Base-by-base conservation (phyloP, 2,888 invertebrate genomes). In the Rhorus exstirpatorius region DNA sequence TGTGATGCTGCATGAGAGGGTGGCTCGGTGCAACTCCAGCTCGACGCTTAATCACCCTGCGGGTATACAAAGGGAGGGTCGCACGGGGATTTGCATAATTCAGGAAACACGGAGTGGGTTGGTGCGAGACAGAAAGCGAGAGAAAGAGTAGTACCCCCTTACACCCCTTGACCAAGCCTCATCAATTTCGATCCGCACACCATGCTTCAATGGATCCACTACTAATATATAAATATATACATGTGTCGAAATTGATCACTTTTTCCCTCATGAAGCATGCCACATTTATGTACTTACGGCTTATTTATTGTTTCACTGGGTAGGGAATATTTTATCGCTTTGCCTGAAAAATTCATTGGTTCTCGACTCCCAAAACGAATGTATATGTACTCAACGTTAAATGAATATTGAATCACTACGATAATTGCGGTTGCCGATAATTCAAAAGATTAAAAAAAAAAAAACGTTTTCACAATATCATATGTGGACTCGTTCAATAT, bases 41-140 rank as follows among this genome's bases (percentile, higher is more conserved):
- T 44, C 72, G 63, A 71, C 79, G 82, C 74, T 82, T 82, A 79
- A 82, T 82, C 82, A 82, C 82, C 79, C 79, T 31, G 79, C 75
- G 68, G 79, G 61, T 82, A 74, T 75, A 82, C 75, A 82, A 82
- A 82, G 82, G 82, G 82, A 65, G 75, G 79, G 75, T 82, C 79
- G 75, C 82, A 82, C 82, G 79, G 82, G 79, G 82, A 82, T 82
- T 82, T 82, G 82, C 82, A 82, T 82, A 82, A 82, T 82, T 82
- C 82, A 82, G 82, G 82, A 75, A 82, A 82, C 82, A 82, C 75
- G 82, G 70, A 82, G 70, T 82, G 82, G 82, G 82, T 58, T 74
- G 82, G 70, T 65, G 81, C 75, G 70, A 58, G 63, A 58, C 53
- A 49, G 41, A 38, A 35, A 67, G 46, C 2, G 60, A 60, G 60